Evolutionary conservation across 1,140 invertebrate genomes (phyloP), one percentile per base, ranked within the genome.

Genomic region (Pygmarrhopalites habei): DNA sequence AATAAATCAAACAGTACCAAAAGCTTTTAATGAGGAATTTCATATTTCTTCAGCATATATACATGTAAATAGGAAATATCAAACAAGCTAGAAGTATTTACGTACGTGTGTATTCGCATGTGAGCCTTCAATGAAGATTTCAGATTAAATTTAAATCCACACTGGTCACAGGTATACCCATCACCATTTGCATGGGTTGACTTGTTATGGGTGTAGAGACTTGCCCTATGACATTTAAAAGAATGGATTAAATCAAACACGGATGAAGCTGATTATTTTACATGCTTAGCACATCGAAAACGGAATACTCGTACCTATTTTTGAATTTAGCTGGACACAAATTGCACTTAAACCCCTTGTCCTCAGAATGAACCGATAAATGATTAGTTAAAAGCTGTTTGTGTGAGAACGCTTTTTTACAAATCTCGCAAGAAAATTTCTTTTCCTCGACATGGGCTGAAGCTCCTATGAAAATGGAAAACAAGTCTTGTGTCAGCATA

Each of bases 401-500:
- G 72, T 87, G 85, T 65, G 85, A 85, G 72, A 88, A 88, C 67
- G 75, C 77, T 70, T 85, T 86, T 19, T 81, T 79, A 75, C 86
- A 88, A 72, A 84, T 84, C 65, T 80, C 82, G 72, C 85, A 88
- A 12, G 85, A 81, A 75, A 83, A 87, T 61, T 79, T 76, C 55
- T 81, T 77, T 1, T 80, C 80, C 65, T 82, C n/a, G 7, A 41
- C 83, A 70, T 87, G 86, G 70, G 83, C 83, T 0, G 85, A 79
- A 72, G n/a, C n/a, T n/a, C n/a, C n/a, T n/a, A n/a, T n/a, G n/a
- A n/a, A n/a, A n/a, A n/a, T n/a, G n/a, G n/a, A n/a, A n/a, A n/a
- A n/a, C n/a, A n/a, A n/a, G n/a, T n/a, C n/a, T n/a, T n/a, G n/a
- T n/a, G n/a, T n/a, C n/a, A n/a, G n/a, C n/a, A n/a, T n/a, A n/a